These are phyloP conservation scores for Sebastes glaucus DNA, from an alignment of 2,797 vertebrate species.

Conservation along the genomic window DNA sequence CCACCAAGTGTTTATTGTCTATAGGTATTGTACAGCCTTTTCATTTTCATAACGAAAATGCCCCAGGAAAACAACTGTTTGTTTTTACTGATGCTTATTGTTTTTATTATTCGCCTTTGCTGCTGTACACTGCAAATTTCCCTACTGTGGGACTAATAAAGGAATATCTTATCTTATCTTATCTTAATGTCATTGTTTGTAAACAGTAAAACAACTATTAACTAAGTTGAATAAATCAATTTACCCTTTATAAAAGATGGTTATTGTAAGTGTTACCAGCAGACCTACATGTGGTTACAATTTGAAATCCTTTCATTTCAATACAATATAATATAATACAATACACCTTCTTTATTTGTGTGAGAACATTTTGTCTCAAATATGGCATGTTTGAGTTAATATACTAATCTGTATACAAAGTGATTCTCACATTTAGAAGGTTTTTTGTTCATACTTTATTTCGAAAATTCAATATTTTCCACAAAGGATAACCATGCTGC, in stretches of 20 bases:
- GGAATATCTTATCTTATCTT: too few species aligned
- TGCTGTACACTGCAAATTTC: too few species aligned
- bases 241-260: too few species aligned
- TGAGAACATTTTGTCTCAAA: background rate
- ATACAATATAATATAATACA: background rate
- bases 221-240: too few species aligned
- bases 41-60: background rate
- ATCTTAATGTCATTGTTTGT: too few species aligned
- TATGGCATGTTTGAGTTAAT: background rate
- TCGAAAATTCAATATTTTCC: too few species aligned
- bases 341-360: background rate
- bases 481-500: too few species aligned
- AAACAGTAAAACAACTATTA: too few species aligned
- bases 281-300: background rate
- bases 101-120: too few species aligned
- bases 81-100: background rate
- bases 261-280: too few species aligned
- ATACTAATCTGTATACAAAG: background rate
- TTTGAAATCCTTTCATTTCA: background rate
- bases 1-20: background rate
- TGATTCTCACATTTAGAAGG: background rate
- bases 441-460: too few species aligned
- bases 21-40: background rate
- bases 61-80: background rate
- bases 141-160: too few species aligned